Evolutionary conservation across 2,113 vertebrate genomes (phyloP), one percentile per base, ranked within the genome.

Genomic region (Cephalopterus ornatus): DNA sequence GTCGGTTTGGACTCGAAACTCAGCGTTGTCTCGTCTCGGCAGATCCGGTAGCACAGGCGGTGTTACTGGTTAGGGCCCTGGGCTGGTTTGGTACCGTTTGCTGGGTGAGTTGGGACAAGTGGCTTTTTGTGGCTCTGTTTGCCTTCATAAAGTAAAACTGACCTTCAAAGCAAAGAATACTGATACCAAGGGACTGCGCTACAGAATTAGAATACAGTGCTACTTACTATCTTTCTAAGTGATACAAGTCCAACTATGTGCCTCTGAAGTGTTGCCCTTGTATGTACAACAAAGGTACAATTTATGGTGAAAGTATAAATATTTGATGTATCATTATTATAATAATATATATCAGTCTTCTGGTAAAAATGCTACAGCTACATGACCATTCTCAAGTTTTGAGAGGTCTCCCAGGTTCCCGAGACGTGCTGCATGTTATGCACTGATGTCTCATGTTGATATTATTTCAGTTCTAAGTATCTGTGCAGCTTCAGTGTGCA

Each of bases 401-500:
- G 59, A 15, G 42, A 67, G 30, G 55, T 58, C 65, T 39, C 26
- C 5, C 19, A 22, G 72, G 18, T 59, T 70, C 59, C 42, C 19
- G 44, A 58, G 46, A 30, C 0, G 0, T 46, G n/a, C 16, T 42
- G 18, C 17, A 1, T 27, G 14, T 50, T 46, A 12, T 2, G 13
- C 14, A 4, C 20, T 11, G 19, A 8, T 52, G n/a, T 79, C 18
- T 88, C 0, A 0, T 14, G 10, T n/a, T 72, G 35, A 11, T 68
- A 21, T 41, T 85, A 35, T 23, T 61, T 44, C 1, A 39, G 6
- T 37, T 87, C 11, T 81, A 44, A 59, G 37, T 55, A 5, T 28
- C 33, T 52, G n/a, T 39, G 52, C 21, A 21, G 35, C 61, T 65
- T 78, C 47, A 84, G 0, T 4, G 18, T 61, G 35, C 8, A 23